A percentile compares a stretch with the other conserved stretches of the same genome.
Conservation (phyloP, 2,888 invertebrate species). For the Dimorphilus gyrociliatus region DNA sequence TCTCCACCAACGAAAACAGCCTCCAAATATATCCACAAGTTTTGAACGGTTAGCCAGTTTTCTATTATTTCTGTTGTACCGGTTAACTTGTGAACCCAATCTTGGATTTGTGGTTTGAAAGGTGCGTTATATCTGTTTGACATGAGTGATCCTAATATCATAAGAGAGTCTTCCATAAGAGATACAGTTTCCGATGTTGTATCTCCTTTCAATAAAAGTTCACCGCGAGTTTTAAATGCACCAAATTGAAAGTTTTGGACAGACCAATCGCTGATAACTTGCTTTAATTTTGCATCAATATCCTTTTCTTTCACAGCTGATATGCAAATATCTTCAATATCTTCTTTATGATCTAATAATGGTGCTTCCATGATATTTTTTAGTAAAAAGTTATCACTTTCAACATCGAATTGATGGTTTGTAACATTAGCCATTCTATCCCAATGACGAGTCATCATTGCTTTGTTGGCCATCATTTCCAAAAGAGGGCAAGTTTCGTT, state of each 20-base stretch:
- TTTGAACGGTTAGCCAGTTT: conserved; percentile 89
- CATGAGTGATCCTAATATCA: conserved; percentile 78
- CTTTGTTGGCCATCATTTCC: conserved; percentile 89
- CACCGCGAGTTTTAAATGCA: conserved; percentile 83
- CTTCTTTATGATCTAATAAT: conserved; percentile 74
- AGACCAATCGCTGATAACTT: conserved; percentile 88
- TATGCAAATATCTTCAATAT: conserved; percentile 95
- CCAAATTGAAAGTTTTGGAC: conserved; percentile 73
- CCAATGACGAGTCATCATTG: conserved; percentile 94
- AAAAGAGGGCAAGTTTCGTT: conserved; percentile 90
- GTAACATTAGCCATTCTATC: conserved; percentile 80
- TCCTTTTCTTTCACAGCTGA: conserved; percentile 96
- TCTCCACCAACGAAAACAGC: conserved; percentile 96
- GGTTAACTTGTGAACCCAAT: conserved; percentile 83
- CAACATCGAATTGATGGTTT: conserved; percentile 71
- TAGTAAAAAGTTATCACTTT: conserved; percentile 79
- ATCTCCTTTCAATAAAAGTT: conserved; percentile 77
- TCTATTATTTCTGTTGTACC: conserved; percentile 92
- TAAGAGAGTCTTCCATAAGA: conserved; percentile 81
- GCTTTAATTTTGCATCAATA: conserved; percentile 82
- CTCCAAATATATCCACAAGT: conserved; percentile 95
- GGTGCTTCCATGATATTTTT: conserved; percentile 89
- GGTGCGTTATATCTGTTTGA: conserved; percentile 94
- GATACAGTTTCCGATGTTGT: conserved; percentile 89
- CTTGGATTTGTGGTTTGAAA: conserved; percentile 86